Base-by-base conservation (phyloP, 2,113 vertebrate genomes). In the Platycercus adscitus region DNA sequence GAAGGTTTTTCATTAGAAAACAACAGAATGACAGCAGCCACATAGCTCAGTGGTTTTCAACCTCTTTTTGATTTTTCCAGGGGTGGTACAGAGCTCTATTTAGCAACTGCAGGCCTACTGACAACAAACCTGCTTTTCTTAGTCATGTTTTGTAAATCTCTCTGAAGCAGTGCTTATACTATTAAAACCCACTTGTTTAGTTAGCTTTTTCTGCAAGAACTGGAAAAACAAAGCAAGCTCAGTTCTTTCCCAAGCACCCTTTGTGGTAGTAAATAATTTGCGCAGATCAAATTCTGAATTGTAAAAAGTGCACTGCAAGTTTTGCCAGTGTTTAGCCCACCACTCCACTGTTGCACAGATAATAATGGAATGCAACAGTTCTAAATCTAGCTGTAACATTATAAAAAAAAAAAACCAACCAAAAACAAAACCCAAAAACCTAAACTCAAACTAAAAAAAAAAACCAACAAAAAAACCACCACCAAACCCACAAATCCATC, bases 81-180 rank as follows among this genome's bases (percentile, higher is more conserved):
- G 65, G 29, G 23, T 78, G 65, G 33, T 60, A 84, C 13, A 60
- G 43, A 81, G 49, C 31, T 84, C 53, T 91, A 24, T 86, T 95
- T 92, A 93, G 77, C 61, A 88, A 81, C 77, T 31, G 52, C 16
- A 83, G 55, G 28, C 55, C 68, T 83, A 73, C 53, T 50, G 46
- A 84, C 69, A 93, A 92, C 29, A 91, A 91, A 75, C 47, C 75
- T 64, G 55, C 77, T 96, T 87, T 96, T 97, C 93, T 95, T 84
- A 91, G 81, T 72, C 61, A 52, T 56, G 80, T 79, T 95, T 79
- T 81, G 47, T 68, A 55, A 81, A 75, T 13, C 69, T 56, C n/a
- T 78, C 77, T 17, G 39, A 93, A 94, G 90, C 31, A 75, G 8
- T 11, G 17, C 21, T 92, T 56, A 47, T 46, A 41, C 43, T 76